Conservation (phyloP, 2,113 vertebrate genomes). For the Calidris pygmaea region DNA sequence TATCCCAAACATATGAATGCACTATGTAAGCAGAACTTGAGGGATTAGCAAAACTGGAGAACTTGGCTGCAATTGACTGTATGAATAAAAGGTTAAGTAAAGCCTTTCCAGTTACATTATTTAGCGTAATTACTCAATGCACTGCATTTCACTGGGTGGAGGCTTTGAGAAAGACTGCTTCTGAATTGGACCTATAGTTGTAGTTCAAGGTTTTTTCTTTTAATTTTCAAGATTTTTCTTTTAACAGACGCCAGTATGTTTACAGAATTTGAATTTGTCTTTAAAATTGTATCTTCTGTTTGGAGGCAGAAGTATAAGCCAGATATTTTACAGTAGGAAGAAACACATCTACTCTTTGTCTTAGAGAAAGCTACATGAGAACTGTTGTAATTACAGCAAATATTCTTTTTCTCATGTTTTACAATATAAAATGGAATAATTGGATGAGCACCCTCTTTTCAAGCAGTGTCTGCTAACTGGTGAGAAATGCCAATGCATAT, state of each 20-base stretch:
- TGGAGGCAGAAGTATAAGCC: neutral
- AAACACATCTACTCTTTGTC: neutral
- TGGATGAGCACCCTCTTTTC: neutral
- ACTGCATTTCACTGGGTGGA: neutral
- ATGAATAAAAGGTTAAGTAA: conserved; percentile 55
- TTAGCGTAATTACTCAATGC: neutral
- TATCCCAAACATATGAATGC: neutral
- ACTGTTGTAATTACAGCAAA: neutral
- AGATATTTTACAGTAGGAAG: neutral
- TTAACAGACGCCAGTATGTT: neutral
- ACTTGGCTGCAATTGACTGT: conserved; percentile 23
- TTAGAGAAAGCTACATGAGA: neutral
- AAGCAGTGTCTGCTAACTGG: neutral
- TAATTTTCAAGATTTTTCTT: neutral
- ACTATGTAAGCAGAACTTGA: conserved; percentile 5
- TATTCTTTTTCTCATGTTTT: neutral
- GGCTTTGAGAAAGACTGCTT: conserved; percentile 7
- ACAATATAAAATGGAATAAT: neutral
- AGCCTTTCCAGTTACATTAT: conserved; percentile 49
- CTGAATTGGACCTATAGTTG: neutral
- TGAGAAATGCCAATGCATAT: neutral
- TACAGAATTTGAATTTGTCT: neutral
- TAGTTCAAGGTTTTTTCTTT: neutral
- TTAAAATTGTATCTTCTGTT: neutral
- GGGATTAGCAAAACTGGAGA: conserved; percentile 50